These are phyloP conservation scores for Conchocele bisecta DNA, from an alignment of 2,888 invertebrate genomes.

Conservation along the genomic window DNA sequence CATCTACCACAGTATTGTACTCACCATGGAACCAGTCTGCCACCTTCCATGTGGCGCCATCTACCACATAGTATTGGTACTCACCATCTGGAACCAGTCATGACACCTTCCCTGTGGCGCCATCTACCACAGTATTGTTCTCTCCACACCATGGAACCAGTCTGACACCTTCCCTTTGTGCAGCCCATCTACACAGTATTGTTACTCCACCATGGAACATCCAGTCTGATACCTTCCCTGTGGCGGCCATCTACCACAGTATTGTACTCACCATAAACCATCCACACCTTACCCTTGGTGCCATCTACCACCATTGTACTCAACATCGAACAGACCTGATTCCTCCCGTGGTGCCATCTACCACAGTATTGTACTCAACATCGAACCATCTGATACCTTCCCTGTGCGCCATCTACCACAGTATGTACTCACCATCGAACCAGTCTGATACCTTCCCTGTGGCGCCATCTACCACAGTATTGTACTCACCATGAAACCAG, in stretches of 20 bases:
- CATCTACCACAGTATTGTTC: no score
- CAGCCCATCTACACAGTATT: slow-evolving; percentile 86
- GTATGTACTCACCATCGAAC: slow-evolving; percentile 89
- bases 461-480: slow-evolving; percentile 86
- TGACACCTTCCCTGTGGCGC: slow-evolving; percentile 86
- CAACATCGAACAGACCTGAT: slow-evolving; percentile 91
- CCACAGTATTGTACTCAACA: slow-evolving; percentile 88
- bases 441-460: slow-evolving; percentile 86
- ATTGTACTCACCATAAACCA: slow-evolving; percentile 89
- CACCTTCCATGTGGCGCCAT: slow-evolving; percentile 84
- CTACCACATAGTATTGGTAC: no score
- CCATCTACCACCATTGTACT: no score
- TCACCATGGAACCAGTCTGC: slow-evolving; percentile 92
- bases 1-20: slow-evolving; percentile 87
- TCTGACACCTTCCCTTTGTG: slow-evolving; percentile 85
- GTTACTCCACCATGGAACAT: no score
- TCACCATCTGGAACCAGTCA: slow-evolving; percentile 92
- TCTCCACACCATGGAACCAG: slow-evolving; percentile 94
- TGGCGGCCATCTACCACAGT: slow-evolving; percentile 87
- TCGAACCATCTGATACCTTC: slow-evolving; percentile 89
- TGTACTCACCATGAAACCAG: slow-evolving; percentile 89
- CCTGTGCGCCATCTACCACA: slow-evolving; percentile 86
- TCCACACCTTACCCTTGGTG: slow-evolving; percentile 89
- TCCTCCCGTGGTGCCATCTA: slow-evolving; percentile 85
- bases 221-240: slow-evolving; percentile 86